Evolutionary conservation across 2,113 vertebrate species (phyloP).

Genomic region (Pollachius pollachius): DNA sequence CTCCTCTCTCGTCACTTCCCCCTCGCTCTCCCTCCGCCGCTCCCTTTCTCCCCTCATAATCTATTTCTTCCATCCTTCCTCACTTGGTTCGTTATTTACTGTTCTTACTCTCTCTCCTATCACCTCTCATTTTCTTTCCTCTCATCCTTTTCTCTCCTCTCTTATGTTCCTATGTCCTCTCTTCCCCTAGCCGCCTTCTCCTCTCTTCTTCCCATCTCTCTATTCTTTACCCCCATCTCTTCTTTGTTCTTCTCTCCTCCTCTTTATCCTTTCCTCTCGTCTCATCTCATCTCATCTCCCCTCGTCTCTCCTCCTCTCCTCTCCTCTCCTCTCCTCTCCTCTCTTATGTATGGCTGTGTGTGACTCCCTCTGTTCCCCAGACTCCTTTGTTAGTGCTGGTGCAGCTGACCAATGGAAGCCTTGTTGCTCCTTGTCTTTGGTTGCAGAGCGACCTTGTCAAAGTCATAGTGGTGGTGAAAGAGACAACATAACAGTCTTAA

Average conservation of each 20-base stretch:
- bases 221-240: background rate
- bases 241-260: too few species aligned
- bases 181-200: background rate
- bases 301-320: slow-evolving; percentile 25
- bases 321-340: background rate
- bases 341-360: slow-evolving; percentile 9
- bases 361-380: slow-evolving; percentile 1
- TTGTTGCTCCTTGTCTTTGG: slow-evolving; percentile 22
- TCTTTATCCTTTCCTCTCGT: too few species aligned
- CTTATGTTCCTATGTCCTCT: background rate
- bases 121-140: background rate
- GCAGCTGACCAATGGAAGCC: slow-evolving; percentile 29
- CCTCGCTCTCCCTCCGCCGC: background rate
- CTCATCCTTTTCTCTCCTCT: background rate
- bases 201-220: background rate
- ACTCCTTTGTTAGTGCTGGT: slow-evolving; percentile 60
- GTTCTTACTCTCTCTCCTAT: background rate
- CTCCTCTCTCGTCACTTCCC: background rate
- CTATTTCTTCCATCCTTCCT: background rate
- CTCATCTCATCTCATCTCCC: background rate
- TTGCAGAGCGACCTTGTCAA: slow-evolving; percentile 60
- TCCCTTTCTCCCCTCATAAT: background rate
- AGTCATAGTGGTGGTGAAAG: slow-evolving; percentile 12
- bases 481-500: slow-evolving; percentile 41
- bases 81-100: background rate